These are phyloP conservation scores for Empidonax traillii DNA, from an alignment of 2,113 vertebrate genomes.

Conservation along the genomic window DNA sequence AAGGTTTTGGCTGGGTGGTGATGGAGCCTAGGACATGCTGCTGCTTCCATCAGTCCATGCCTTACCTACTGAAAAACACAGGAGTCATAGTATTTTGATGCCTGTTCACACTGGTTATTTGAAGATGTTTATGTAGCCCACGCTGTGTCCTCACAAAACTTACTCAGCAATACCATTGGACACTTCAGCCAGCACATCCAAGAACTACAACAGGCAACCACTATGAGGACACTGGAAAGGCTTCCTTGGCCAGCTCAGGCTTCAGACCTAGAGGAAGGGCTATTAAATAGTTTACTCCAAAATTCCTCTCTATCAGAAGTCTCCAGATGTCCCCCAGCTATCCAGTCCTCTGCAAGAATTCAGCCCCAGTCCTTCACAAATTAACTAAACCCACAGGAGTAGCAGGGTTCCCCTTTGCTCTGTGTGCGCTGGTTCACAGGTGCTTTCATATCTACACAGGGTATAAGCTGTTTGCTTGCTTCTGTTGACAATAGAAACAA, in stretches of 20 bases:
- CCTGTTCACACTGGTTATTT: neutral
- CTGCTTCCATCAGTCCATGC: neutral
- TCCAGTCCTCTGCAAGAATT: neutral
- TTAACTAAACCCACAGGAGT: neutral
- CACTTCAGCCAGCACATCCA: neutral
- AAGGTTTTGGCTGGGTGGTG: neutral
- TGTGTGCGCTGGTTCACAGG: neutral
- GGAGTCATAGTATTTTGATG: neutral
- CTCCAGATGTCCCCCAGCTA: neutral
- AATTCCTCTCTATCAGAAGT: neutral
- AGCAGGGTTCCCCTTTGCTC: neutral
- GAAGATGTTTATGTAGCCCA: neutral
- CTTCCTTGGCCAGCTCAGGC: neutral
- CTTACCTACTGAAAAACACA: neutral
- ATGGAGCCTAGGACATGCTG: neutral
- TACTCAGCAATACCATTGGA: neutral
- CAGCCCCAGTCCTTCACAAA: neutral
- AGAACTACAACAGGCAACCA: neutral
- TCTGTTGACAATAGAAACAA: neutral
- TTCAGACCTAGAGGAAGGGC: neutral
- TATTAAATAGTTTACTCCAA: neutral
- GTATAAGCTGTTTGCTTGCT: neutral
- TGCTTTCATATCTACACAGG: neutral
- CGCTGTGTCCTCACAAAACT: neutral
- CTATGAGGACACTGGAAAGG: neutral